phyloP scores from a whole-genome alignment of 1,140 invertebrate genomes.

The Aleiodes sp. region DNA sequence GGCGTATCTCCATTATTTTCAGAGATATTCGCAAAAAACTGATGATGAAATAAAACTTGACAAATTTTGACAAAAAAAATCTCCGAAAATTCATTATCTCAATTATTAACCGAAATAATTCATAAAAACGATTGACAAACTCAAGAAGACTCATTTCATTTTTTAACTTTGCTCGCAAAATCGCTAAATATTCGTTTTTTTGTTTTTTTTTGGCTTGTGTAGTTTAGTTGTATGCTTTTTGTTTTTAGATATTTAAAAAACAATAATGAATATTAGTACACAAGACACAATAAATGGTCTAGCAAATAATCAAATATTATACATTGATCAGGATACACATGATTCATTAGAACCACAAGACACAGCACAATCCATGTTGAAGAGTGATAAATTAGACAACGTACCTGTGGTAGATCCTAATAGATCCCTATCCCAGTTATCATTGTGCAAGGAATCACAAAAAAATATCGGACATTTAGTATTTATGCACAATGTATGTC shows the following conservation, averaged over 20 bases:
- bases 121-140: too few species aligned
- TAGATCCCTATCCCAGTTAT: background rate
- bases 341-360: background rate
- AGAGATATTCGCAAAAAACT: too few species aligned
- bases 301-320: background rate
- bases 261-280: background rate
- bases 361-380: background rate
- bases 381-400: background rate
- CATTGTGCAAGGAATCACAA: background rate
- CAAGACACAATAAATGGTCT: background rate
- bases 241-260: background rate
- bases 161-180: too few species aligned
- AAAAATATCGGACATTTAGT: background rate
- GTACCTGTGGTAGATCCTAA: background rate
- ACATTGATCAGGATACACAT: constrained; percentile 11
- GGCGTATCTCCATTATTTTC: too few species aligned
- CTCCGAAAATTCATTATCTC: too few species aligned
- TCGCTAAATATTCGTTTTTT: background rate
- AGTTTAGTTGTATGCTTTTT: too few species aligned
- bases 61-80: too few species aligned
- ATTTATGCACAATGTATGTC: constrained; percentile 18
- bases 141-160: too few species aligned
- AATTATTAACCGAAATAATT: too few species aligned
- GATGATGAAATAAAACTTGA: too few species aligned
- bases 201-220: background rate